Evolutionary conservation across 2,113 vertebrate genomes (phyloP).

Genomic region (Psittacus erithacus): DNA sequence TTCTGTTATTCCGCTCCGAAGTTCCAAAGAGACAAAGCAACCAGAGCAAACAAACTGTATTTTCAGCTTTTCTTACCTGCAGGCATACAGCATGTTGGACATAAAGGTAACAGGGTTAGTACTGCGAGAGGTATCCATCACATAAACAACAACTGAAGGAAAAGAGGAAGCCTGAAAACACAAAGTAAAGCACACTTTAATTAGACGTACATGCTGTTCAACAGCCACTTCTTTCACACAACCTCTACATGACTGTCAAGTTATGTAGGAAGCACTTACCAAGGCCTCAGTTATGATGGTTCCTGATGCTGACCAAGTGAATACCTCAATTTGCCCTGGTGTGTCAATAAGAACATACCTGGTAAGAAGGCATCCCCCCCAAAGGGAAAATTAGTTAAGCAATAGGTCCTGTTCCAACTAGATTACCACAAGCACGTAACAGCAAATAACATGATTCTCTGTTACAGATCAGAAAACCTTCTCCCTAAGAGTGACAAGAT

Average conservation of each 20-base stretch:
- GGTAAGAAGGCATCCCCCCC: not conserved
- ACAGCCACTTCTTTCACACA: not conserved
- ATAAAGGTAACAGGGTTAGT: slow-evolving; percentile 96
- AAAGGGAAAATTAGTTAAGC: not conserved
- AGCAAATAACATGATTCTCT: not conserved
- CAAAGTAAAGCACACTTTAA: not conserved
- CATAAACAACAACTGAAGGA: slow-evolving; percentile 92
- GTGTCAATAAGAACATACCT: slow-evolving; percentile 97
- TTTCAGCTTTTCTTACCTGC: slow-evolving; percentile 83
- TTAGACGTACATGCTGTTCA: not conserved
- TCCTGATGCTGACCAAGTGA: slow-evolving; percentile 98
- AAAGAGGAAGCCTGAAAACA: slow-evolving; percentile 89
- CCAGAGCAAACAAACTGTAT: not conserved
- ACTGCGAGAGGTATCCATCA: slow-evolving; percentile 97
- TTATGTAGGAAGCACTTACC: slow-evolving; percentile 70
- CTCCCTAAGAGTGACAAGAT: not conserved
- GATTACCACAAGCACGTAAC: not conserved
- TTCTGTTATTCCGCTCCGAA: not conserved
- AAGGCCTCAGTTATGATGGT: slow-evolving; percentile 96
- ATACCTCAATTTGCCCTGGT: slow-evolving; percentile 97
- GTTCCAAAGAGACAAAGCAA: not conserved
- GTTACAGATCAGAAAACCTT: not conserved
- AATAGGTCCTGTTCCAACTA: not conserved
- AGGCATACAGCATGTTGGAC: slow-evolving; percentile 99
- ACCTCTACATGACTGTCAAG: not conserved